Conservation (phyloP, 2,888 invertebrate genomes). For the Agriopis aurantiaria region DNA sequence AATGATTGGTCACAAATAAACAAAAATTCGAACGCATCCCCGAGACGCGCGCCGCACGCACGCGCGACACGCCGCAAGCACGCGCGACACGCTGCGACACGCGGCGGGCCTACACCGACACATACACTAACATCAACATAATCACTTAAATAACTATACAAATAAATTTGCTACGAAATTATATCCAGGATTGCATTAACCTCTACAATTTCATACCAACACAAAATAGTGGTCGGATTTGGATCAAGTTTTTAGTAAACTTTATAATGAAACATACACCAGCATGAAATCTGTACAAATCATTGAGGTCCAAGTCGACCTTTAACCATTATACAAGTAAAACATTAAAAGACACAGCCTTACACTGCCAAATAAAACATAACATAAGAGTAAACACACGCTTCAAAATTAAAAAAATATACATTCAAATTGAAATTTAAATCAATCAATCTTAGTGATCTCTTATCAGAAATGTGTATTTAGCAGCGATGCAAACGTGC, state of each 20-base stretch:
- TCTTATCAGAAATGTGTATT: constrained; percentile 19
- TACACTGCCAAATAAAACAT: constrained; percentile 64
- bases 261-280: background rate
- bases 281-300: too few relatives aligned
- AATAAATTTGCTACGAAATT: constrained; percentile 68
- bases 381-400: constrained; percentile 53
- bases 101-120: constrained; percentile 19
- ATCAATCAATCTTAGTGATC: constrained; percentile 31
- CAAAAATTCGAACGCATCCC: constrained; percentile 32
- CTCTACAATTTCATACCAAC: background rate
- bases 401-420: constrained; percentile 13
- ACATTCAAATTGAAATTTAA: too few relatives aligned
- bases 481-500: too few relatives aligned
- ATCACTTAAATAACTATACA: constrained; percentile 58
- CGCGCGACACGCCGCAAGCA: background rate
- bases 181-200: constrained; percentile 43
- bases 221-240: background rate
- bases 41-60: too few relatives aligned
- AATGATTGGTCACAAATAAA: constrained; percentile 67
- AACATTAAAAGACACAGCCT: constrained; percentile 74
- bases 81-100: background rate
- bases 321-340: constrained; percentile 70
- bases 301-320: background rate
- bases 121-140: constrained; percentile 27
- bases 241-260: background rate